Conservation (phyloP, 1,140 invertebrate genomes). For the Eufriesea mexicana region DNA sequence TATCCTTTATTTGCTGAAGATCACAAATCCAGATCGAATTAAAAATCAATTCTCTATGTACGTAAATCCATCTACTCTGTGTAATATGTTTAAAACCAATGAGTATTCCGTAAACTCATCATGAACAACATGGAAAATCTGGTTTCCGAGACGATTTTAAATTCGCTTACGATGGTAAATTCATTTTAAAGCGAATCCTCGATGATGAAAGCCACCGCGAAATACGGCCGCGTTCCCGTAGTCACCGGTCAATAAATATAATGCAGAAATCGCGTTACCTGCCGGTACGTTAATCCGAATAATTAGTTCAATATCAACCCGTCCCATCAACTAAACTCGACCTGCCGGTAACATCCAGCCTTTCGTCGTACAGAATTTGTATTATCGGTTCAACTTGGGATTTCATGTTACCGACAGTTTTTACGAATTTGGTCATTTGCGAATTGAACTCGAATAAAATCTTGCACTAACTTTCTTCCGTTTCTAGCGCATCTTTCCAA, state of each 20-base stretch:
- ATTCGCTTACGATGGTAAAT: slow-evolving; percentile 7
- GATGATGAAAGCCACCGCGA: neutral
- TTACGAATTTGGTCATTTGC: neutral
- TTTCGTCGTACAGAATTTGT: neutral
- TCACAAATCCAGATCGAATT: no score
- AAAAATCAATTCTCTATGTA: neutral
- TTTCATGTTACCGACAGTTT: slow-evolving; percentile 13
- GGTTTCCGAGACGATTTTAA: neutral
- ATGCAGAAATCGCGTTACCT: slow-evolving; percentile 29
- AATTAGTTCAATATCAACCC: slow-evolving; percentile 30
- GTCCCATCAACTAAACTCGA: no score
- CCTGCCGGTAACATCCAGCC: neutral
- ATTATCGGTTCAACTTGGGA: neutral
- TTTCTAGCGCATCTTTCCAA: neutral
- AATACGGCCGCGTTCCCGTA: neutral
- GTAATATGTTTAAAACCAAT: no score
- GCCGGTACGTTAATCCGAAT: slow-evolving; percentile 17
- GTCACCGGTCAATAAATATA: slow-evolving; percentile 33
- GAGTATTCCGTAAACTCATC: no score
- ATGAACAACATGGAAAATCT: neutral
- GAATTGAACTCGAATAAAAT: neutral
- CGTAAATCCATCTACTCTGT: neutral
- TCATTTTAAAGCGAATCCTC: neutral
- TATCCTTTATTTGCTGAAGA: no score
- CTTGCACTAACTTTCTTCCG: neutral